Conservation (phyloP, 2,113 vertebrate species). For the Numenius arquata region DNA sequence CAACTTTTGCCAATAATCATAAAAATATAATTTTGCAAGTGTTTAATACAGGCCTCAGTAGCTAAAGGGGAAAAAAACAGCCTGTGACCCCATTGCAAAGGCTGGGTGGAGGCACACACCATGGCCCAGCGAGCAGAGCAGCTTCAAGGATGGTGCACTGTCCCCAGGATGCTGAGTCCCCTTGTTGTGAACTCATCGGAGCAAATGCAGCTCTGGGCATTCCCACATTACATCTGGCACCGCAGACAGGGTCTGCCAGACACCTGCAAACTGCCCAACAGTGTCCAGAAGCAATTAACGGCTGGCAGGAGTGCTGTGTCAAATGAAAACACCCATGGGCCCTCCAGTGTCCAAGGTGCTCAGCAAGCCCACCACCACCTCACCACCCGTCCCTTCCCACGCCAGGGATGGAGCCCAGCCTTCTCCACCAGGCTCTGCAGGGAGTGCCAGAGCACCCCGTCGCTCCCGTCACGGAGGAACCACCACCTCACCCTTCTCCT, state of each 20-base stretch:
- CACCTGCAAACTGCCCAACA: too few relatives aligned
- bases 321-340: too few relatives aligned
- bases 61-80: not conserved
- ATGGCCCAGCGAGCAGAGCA: not conserved
- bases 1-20: not conserved
- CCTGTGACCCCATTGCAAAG: not conserved
- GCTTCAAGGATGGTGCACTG: not conserved
- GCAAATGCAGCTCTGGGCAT: not conserved
- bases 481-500: not conserved
- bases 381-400: not conserved
- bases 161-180: fast-evolving
- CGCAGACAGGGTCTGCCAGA: not conserved
- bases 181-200: not conserved
- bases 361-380: not conserved
- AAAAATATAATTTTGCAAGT: not conserved
- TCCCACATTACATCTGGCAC: not conserved
- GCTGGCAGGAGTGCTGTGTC: not conserved
- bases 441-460: not conserved
- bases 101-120: not conserved
- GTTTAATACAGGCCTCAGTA: not conserved
- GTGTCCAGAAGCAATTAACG: not conserved
- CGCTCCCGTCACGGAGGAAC: fast-evolving
- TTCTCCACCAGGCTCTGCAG: not conserved
- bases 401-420: not conserved
- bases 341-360: fast-evolving